Base-by-base conservation (phyloP, 2,797 vertebrate genomes). In the Pipistrellus kuhlii region DNA sequence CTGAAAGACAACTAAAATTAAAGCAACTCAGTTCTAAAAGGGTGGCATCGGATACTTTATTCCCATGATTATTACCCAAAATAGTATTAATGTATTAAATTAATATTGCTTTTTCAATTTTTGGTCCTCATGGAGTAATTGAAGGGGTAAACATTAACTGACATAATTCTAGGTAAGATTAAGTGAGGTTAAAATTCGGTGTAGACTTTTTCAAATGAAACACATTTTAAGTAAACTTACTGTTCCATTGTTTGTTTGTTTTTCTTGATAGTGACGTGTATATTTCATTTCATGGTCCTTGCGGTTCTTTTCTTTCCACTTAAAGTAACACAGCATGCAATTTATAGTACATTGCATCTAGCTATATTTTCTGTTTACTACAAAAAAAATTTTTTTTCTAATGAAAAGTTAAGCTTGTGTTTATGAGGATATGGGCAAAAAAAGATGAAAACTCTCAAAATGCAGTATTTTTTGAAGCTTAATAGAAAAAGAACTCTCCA, bases 361-460 rank as follows among this genome's bases (percentile, higher is more conserved):
- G 15, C 30, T 85, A 55, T 2, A 76, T 48, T 94, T 81, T 27
- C 53, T 92, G 18, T 88, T 86, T 72, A 21, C 27, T 57, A n/a
- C 6, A 75, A 91, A 85, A 91, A 85, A 30, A 51, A 4, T 53
- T 30, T 80, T 66, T 83, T 87, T 87, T 88, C 48, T 93, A 17
- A 64, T 80, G 27, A 93, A 6, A 57, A 57, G 8, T 18, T 48
- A 88, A 68, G 13, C 48, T 84, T 91, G 8, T 76, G 27, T 73
- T 93, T 84, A 72, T 44, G 76, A 91, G 32, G 85, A 69, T 83
- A 46, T 51, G 81, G 44, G 13, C 30, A 35, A 80, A 88, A 90
- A 72, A 53, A 84, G 21, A 77, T 84, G 21, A 90, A 88, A 85
- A 30, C 35, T 89, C 9, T 76, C 57, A 71, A 86, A 76, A 8